Base-by-base conservation (phyloP, 2,888 invertebrate genomes). In the Hipparchia sbordonii region DNA sequence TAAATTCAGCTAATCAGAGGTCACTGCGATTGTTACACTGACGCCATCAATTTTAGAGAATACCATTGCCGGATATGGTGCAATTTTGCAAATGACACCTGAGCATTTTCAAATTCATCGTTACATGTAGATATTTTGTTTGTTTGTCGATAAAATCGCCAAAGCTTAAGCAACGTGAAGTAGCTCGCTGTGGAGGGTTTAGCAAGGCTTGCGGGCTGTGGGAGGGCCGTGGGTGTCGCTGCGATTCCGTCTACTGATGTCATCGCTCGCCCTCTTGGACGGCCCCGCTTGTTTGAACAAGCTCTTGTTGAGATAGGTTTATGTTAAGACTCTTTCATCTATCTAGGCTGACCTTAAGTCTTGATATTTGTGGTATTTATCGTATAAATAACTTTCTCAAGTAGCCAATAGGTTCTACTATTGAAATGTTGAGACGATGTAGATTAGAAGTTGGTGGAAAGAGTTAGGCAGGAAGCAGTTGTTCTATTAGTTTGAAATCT, bases 211-310 rank as follows among this genome's bases (percentile, higher is more conserved):
- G 80, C 77, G 70, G 51, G 46, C 63, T 70, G 92, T 91, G 84
- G 93, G 93, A 80, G 89, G 83, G 77, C 77, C 78, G 92, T 92
- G 90, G 92, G 92, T 80, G 87, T 81, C 77, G 77, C 74, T 82
- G 84, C 81, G 84, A 89, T 91, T 92, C 89, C 89, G 89, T 87
- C 85, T 87, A 82, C 86, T 92, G 92, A 92, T 91, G 91, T 93
- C 93, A 93, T 89, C 87, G 82, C 74, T 82, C 82, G 82, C 83
- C 81, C 79, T 79, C 78, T 72, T 52, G 75, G 72, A 70, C 78
- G 78, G 77, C 79, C 79, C 78, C 77, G 56, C 54, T 69, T 57
- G 70, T 79, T 78, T 74, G 77, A 76, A 67, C 67, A 73, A 63
- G 69, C 73, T 67, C 71, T 72, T 13, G 33, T 59, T 66, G 70